These are phyloP conservation scores for Damaliscus lunatus DNA, from an alignment of 2,113 vertebrate species.

Conservation along the genomic window DNA sequence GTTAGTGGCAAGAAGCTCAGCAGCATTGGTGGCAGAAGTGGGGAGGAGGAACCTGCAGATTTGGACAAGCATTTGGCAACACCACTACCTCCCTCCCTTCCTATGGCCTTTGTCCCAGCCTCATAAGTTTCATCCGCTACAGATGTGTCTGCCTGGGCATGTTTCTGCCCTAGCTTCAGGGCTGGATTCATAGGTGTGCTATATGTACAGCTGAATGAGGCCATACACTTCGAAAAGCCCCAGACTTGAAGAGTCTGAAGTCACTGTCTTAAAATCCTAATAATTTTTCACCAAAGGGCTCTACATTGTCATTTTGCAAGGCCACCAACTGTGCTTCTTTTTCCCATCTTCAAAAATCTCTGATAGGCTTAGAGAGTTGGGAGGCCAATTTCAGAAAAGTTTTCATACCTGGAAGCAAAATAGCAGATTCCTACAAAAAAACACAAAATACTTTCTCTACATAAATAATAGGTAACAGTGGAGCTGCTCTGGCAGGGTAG, in stretches of 20 bases:
- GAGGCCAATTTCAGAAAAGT: background rate
- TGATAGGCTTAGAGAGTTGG: background rate
- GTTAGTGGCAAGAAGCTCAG: background rate
- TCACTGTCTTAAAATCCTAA: background rate
- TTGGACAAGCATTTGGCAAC: background rate
- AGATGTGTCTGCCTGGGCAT: background rate
- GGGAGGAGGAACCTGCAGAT: background rate
- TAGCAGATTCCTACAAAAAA: background rate
- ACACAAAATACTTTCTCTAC: background rate
- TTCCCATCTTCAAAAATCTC: background rate
- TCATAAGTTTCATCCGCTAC: background rate
- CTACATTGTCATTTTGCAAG: background rate
- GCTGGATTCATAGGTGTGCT: accelerated
- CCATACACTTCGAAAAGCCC: background rate
- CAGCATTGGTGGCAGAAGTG: background rate
- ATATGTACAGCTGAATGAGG: background rate
- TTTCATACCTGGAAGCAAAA: background rate
- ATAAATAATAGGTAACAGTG: background rate
- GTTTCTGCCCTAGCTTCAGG: background rate
- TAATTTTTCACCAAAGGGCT: background rate
- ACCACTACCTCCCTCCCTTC: accelerated
- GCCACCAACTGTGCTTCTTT: background rate
- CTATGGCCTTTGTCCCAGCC: background rate
- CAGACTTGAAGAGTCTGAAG: background rate
- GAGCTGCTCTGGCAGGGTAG: background rate